A percentile compares a stretch with the other conserved stretches of the same genome.
phyloP scores from a whole-genome alignment of 2,888 invertebrate genomes.

The Troides helena region DNA sequence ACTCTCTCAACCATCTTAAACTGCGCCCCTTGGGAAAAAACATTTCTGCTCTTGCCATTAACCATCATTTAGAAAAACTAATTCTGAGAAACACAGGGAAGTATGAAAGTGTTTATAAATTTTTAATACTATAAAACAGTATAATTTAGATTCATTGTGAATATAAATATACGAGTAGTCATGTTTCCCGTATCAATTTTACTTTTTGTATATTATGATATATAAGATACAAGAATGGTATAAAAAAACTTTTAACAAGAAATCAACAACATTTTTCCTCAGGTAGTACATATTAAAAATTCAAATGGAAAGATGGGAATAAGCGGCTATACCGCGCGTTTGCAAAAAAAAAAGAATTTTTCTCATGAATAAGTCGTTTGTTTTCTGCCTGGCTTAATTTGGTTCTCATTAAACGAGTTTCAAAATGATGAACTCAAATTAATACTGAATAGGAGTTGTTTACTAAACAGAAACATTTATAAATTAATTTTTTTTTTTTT shows the following conservation, averaged over 20 bases:
- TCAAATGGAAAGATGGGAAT: background rate
- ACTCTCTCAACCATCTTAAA: background rate
- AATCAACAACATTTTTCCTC: background rate
- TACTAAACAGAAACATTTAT: background rate
- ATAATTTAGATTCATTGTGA: no score
- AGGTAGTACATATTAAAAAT: conserved; percentile 2
- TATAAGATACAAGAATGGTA: background rate
- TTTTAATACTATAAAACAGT: no score
- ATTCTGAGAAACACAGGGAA: no score
- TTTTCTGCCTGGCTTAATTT: conserved; percentile 16
- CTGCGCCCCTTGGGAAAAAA: background rate
- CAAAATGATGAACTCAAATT: conserved; percentile 9
- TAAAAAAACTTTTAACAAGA: background rate
- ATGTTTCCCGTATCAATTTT: background rate
- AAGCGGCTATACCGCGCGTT: background rate
- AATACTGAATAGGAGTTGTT: conserved; percentile 1
- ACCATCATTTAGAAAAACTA: background rate
- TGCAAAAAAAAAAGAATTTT: conserved; percentile 8
- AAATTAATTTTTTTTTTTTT: background rate
- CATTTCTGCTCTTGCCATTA: background rate
- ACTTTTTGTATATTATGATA: background rate
- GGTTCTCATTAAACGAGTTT: conserved; percentile 12
- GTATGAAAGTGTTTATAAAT: background rate
- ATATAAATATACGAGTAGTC: no score
- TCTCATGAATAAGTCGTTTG: conserved; percentile 13